Percentiles rank a stretch among this genome's conserved stretches.
phyloP scores from a whole-genome alignment of 2,113 vertebrate genomes.

The Phyllopteryx taeniolatus region DNA sequence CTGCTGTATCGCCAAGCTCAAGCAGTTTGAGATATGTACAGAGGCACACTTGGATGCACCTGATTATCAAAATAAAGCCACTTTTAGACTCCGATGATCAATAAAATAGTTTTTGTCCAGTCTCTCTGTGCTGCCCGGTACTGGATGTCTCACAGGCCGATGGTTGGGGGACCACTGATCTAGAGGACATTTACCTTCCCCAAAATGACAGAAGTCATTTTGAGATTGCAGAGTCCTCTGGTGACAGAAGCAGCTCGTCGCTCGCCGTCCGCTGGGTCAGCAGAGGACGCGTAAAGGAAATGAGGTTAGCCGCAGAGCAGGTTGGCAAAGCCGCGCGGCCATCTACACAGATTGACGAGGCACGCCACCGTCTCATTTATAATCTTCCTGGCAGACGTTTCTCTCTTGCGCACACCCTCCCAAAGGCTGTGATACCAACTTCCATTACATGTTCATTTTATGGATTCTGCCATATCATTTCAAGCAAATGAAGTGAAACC shows the following conservation, averaged over 20 bases:
- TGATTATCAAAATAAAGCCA: no score
- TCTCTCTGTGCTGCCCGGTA: no score
- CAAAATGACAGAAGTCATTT: slow-evolving; percentile 9
- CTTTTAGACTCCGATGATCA: no score
- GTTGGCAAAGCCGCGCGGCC: slow-evolving; percentile 33
- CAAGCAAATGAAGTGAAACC: not conserved
- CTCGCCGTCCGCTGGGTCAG: slow-evolving; percentile 18
- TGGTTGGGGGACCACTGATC: no score
- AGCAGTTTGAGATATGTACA: no score
- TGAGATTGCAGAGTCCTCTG: slow-evolving; percentile 14
- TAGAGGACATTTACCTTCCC: slow-evolving; percentile 7
- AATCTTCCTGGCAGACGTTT: slow-evolving; percentile 24
- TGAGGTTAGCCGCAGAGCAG: slow-evolving; percentile 48
- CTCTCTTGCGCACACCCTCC: slow-evolving; percentile 10
- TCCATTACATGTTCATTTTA: not conserved
- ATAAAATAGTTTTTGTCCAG: no score
- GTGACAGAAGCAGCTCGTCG: slow-evolving; percentile 28
- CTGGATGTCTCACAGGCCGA: no score
- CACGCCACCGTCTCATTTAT: slow-evolving; percentile 13
- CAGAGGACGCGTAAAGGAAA: slow-evolving; percentile 41
- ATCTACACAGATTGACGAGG: slow-evolving; percentile 34
- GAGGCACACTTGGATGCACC: no score
- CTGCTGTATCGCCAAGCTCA: no score
- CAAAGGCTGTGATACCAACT: not conserved
- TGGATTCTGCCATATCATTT: not conserved